Evolutionary conservation across 2,888 invertebrate species (phyloP).

Genomic region (Phytoseiulus persimilis): DNA sequence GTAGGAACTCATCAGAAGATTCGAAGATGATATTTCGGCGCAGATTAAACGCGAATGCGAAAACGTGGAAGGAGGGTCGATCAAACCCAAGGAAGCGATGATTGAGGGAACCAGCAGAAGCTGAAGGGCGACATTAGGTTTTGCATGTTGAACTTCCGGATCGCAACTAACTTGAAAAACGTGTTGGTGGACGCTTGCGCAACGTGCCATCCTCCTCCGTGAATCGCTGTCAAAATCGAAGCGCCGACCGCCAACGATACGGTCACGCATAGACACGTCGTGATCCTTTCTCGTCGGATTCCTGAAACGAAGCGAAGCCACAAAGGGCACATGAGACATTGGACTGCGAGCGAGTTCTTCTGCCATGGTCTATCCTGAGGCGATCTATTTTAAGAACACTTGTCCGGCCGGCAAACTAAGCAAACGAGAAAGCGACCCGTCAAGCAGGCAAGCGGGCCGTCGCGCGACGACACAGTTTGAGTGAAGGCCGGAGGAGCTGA

Average conservation of each 20-base stretch:
- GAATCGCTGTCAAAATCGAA: constrained; percentile 52
- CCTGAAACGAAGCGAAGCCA: constrained; percentile 39
- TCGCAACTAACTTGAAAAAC: constrained; percentile 57
- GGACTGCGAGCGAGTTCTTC: constrained; percentile 31
- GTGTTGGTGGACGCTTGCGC: constrained; percentile 70
- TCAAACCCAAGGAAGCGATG: not conserved
- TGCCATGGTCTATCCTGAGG: not conserved
- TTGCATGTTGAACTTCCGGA: not conserved
- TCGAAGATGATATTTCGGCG: not conserved
- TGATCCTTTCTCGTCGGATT: constrained; percentile 66
- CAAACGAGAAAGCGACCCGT: not conserved
- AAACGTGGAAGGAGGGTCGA: not conserved
- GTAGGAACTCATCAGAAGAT: not conserved
- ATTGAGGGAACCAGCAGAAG: not conserved
- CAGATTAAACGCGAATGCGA: not conserved
- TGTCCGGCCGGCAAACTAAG: no score
- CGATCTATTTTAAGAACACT: not conserved
- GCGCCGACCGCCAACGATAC: constrained; percentile 85
- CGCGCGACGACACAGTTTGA: not conserved
- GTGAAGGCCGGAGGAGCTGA: not conserved
- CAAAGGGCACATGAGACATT: constrained; percentile 37
- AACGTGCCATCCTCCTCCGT: constrained; percentile 88
- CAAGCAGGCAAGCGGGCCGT: not conserved
- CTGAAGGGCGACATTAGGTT: not conserved
- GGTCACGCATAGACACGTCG: constrained; percentile 82